Conservation (phyloP, 1,140 invertebrate species). For the Aphelenchoides fujianensis region DNA sequence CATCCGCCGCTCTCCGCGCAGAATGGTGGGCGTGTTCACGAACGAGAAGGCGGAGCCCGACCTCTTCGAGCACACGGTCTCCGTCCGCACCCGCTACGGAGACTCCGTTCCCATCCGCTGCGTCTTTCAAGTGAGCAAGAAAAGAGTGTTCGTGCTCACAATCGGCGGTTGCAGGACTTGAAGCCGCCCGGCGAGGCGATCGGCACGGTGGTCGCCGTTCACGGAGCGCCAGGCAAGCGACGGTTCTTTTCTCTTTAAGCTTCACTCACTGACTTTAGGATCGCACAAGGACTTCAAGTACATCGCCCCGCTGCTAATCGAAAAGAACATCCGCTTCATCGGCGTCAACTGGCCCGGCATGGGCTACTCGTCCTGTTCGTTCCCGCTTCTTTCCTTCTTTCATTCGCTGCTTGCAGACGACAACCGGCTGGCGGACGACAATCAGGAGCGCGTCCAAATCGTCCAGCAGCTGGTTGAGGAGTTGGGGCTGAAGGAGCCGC, state of each 20-base stretch:
- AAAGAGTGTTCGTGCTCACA: background rate
- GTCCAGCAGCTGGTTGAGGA: slow-evolving; percentile 43
- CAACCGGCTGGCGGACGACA: slow-evolving; percentile 33
- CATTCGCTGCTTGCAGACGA: slow-evolving; percentile 30
- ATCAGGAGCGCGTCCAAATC: slow-evolving; percentile 41
- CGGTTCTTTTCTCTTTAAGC: too few species aligned
- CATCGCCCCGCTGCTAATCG: slow-evolving; percentile 35
- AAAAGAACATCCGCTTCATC: slow-evolving; percentile 40
- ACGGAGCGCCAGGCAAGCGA: slow-evolving; percentile 49
- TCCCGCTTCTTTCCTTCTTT: background rate
- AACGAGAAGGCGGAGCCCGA: slow-evolving; percentile 11
- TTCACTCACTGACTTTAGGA: too few species aligned
- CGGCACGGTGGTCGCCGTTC: slow-evolving; percentile 36
- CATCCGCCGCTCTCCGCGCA: too few species aligned
- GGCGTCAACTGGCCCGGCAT: slow-evolving; percentile 52
- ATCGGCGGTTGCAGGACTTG: slow-evolving; percentile 35
- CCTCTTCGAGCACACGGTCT: slow-evolving; percentile 12
- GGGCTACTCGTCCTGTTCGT: slow-evolving; percentile 46
- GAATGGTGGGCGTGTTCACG: slow-evolving; percentile 8
- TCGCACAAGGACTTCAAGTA: slow-evolving; percentile 57
- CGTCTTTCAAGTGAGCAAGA: slow-evolving; percentile 26
- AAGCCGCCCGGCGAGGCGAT: slow-evolving; percentile 22
- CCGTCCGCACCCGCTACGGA: background rate
- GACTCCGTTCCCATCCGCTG: background rate
- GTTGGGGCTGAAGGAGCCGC: slow-evolving; percentile 33